phyloP scores from a whole-genome alignment of 2,888 invertebrate genomes.

The Lepeophtheirus nordmannii region DNA sequence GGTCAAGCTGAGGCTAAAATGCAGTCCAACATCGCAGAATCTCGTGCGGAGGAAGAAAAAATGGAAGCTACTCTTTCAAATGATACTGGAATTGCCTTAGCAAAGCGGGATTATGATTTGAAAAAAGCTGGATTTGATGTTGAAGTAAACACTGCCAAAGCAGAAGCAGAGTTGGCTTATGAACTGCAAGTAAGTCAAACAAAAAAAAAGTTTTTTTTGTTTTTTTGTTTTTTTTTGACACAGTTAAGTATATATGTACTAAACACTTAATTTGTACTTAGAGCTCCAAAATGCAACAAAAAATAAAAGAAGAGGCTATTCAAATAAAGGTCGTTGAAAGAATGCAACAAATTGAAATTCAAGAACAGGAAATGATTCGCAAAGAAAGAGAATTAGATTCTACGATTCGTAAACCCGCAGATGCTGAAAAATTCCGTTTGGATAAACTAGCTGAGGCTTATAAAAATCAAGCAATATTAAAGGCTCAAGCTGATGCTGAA shows the following conservation, averaged over 20 bases:
- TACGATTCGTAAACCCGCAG: conserved; percentile 21
- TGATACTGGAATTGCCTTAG: conserved; percentile 21
- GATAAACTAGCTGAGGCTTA: conserved; percentile 92
- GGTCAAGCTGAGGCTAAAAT: conserved; percentile 22
- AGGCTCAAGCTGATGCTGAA: conserved; percentile 23
- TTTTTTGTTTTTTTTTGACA: background rate
- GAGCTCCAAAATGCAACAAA: conserved; percentile 6
- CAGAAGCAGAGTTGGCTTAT: conserved; percentile 19
- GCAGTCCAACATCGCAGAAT: conserved; percentile 17
- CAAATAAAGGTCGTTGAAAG: conserved; percentile 21
- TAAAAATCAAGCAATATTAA: conserved; percentile 34
- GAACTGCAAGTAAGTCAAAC: background rate
- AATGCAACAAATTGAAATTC: conserved; percentile 11
- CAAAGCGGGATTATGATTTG: conserved; percentile 28
- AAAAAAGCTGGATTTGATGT: conserved; percentile 22
- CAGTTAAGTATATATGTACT: background rate
- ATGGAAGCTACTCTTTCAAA: conserved; percentile 16
- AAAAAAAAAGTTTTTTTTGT: no score
- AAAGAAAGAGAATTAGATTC: conserved; percentile 21
- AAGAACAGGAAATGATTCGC: conserved; percentile 19
- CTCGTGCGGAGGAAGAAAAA: conserved; percentile 6
- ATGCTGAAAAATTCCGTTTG: conserved; percentile 35
- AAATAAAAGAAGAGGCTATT: conserved; percentile 18
- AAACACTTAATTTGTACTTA: background rate
- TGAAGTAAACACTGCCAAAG: conserved; percentile 24